These are phyloP conservation scores for Corythucha ciliata DNA, from an alignment of 2,888 invertebrate genomes.

Conservation along the genomic window DNA sequence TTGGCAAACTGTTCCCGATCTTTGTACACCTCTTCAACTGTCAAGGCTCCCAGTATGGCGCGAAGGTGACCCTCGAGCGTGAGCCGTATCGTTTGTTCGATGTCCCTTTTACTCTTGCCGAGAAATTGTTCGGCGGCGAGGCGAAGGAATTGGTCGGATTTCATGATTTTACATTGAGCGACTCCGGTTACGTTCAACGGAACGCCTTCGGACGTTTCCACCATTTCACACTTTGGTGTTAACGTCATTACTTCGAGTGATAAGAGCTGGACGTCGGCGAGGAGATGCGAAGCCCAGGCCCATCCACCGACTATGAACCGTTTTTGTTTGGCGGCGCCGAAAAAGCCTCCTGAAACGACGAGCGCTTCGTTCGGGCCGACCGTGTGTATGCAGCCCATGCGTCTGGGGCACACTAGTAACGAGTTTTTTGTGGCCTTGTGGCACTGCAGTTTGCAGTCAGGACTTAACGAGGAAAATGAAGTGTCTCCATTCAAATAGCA, in stretches of 20 bases:
- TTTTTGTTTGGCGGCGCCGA: constrained; percentile 8
- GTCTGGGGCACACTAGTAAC: no score
- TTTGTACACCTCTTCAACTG: constrained; percentile 94
- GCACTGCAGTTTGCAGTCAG: no score
- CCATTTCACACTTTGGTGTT: constrained; percentile 89
- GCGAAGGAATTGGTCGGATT: constrained; percentile 83
- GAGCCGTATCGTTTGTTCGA: constrained; percentile 84
- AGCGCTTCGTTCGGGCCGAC: constrained; percentile 95
- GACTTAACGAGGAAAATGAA: no score
- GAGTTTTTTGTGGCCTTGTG: no score
- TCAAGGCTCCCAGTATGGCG: constrained; percentile 93
- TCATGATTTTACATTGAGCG: constrained; percentile 95
- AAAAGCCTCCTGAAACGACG: constrained; percentile 72
- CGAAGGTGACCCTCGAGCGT: constrained; percentile 92
- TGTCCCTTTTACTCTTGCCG: constrained; percentile 77
- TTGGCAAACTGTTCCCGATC: constrained; percentile 96
- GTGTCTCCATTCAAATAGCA: no score
- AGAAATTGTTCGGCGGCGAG: constrained; percentile 95
- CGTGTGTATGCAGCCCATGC: constrained; percentile 95
- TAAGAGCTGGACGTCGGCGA: constrained; percentile 86
- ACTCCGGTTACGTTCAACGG: constrained; percentile 94
- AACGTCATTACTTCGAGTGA: constrained; percentile 85
- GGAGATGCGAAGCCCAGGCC: constrained; percentile 97
- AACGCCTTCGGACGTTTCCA: constrained; percentile 90
- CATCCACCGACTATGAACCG: constrained; percentile 80